Percentiles rank a stretch among this genome's conserved stretches.
phyloP scores from a whole-genome alignment of 2,888 invertebrate genomes.

The Aradus depressus region DNA sequence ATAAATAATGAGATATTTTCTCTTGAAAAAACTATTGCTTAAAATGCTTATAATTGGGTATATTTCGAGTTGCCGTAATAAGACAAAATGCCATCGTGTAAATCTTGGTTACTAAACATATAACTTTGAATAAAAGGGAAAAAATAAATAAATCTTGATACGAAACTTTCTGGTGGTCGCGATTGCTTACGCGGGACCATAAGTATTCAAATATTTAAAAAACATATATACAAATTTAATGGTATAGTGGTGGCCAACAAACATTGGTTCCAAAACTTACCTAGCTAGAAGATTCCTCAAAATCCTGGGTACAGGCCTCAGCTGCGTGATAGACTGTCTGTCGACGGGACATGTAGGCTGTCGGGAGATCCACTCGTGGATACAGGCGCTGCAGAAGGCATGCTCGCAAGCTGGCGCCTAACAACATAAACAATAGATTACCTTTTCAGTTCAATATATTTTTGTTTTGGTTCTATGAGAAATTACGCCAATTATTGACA shows the following conservation, averaged over 20 bases:
- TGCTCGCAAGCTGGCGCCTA: conserved; percentile 93
- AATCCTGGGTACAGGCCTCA: conserved; percentile 86
- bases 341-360: conserved; percentile 93
- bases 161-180: background rate
- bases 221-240: background rate
- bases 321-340: conserved; percentile 78
- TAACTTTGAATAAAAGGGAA: too few relatives aligned
- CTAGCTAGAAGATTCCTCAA: conserved; percentile 80
- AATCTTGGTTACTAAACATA: too few relatives aligned
- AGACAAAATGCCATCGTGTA: too few relatives aligned
- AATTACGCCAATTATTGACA: too few relatives aligned
- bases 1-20: too few relatives aligned
- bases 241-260: background rate
- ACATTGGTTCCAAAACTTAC: conserved; percentile 40
- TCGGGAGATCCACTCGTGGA: conserved; percentile 87
- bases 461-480: too few relatives aligned
- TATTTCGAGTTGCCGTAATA: too few relatives aligned
- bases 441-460: conserved; percentile 4
- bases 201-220: too few relatives aligned
- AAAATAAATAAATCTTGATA: background rate
- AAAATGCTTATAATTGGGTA: too few relatives aligned
- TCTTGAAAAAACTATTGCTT: too few relatives aligned
- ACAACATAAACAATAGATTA: conserved; percentile 32
- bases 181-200: background rate
- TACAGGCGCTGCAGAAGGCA: conserved; percentile 88